Evolutionary conservation across 2,113 vertebrate genomes (phyloP), one percentile per base, ranked within the genome.

Genomic region (Mesembrinibis cayennensis): DNA sequence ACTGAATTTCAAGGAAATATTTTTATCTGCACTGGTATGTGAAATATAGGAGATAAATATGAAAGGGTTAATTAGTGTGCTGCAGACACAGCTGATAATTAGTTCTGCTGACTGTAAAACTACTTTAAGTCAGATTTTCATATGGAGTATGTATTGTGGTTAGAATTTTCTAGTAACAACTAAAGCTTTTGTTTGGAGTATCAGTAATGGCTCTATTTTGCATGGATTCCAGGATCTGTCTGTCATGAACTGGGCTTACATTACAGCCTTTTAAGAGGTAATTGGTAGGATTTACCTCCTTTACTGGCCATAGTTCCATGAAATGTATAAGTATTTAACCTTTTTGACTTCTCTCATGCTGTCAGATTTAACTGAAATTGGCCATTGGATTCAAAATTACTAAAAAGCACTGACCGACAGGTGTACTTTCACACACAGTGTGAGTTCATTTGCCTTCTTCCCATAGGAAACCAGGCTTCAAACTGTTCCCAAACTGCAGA

Each of bases 401-500:
- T 44, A 16, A 80, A 50, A 70, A 81, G 49, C 32, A 7, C 34
- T 56, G 53, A 38, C 47, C 73, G 67, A 32, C 32, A 36, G 40
- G 44, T 34, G 7, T 45, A 26, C 7, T 81, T 8, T 79, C 6
- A 5, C 0, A 7, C 5, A 9, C 13, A 1, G 27, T 23, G 9
- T 4, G 42, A 85, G 34, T 62, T 50, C 3, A 11, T 58, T 56
- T 79, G 27, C 67, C 26, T 62, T 76, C 7, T 26, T 90, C 20
- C 49, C 1, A 1, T 20, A 53, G n/a, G 40, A 79, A 27, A 9
- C 26, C 9, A 29, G 55, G 20, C 49, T 63, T 22, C 55, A 70
- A 45, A 56, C 22, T 0, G 0, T 38, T 93, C 16, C 36, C 16
- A 32, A 58, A 59, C 34, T 34, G 11, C 38, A 36, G 34, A 40